Percentiles rank a stretch among this genome's conserved stretches.
Conservation (phyloP, 1,140 invertebrate genomes). For the Heliothis subflexa region DNA sequence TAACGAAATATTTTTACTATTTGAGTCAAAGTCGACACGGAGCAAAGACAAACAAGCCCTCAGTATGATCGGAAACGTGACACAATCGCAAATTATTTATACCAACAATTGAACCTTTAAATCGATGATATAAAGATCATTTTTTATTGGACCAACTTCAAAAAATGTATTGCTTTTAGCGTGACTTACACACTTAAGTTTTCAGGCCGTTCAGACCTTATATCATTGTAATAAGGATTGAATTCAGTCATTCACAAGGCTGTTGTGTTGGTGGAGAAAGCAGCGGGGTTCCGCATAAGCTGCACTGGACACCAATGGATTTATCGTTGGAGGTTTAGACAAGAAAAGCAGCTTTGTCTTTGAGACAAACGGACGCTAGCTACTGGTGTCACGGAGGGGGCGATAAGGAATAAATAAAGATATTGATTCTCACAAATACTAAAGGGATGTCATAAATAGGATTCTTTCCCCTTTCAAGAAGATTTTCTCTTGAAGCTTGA, state of each 20-base stretch:
- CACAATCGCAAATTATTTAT: conserved; percentile 45
- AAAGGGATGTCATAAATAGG: conserved; percentile 30
- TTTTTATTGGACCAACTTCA: conserved; percentile 31
- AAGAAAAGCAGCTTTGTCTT: conserved; percentile 81
- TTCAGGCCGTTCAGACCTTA: conserved; percentile 29
- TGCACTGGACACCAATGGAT: conserved; percentile 80
- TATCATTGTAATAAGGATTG: neutral
- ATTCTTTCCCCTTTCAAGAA: conserved; percentile 1
- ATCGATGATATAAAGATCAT: conserved; percentile 30
- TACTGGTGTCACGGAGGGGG: conserved; percentile 39
- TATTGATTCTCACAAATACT: conserved; percentile 43
- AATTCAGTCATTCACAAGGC: conserved; percentile 27
- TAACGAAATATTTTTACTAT: conserved; percentile 45
- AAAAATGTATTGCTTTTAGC: conserved; percentile 36
- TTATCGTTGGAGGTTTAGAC: conserved; percentile 81
- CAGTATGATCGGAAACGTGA: conserved; percentile 49
- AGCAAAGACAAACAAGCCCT: conserved; percentile 52
- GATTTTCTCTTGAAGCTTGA: conserved; percentile 11
- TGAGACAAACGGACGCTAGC: conserved; percentile 64
- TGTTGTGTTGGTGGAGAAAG: conserved; percentile 36
- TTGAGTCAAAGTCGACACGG: conserved; percentile 52
- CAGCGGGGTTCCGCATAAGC: conserved; percentile 56
- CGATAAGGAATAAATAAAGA: conserved; percentile 47
- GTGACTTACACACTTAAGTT: conserved; percentile 25
- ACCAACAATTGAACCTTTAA: conserved; percentile 38